Conservation (phyloP, 2,113 vertebrate species). For the Numida meleagris region DNA sequence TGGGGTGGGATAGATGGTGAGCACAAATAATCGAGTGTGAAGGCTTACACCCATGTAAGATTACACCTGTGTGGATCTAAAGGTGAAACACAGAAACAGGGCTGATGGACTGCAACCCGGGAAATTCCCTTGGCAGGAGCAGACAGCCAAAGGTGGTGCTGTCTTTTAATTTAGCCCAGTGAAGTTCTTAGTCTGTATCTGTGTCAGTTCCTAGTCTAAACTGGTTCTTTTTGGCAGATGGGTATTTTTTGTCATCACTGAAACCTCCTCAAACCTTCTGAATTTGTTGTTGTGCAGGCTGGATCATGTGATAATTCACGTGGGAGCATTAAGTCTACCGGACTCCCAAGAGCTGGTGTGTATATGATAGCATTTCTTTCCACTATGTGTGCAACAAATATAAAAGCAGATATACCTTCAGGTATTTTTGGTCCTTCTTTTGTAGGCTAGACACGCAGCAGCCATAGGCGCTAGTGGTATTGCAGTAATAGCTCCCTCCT, state of each 20-base stretch:
- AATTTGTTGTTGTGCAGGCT: slow-evolving; percentile 77
- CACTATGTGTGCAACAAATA: background rate
- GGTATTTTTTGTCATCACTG: background rate
- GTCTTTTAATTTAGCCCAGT: background rate
- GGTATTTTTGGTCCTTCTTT: background rate
- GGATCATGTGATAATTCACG: slow-evolving; percentile 90
- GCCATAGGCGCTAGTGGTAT: slow-evolving; percentile 86
- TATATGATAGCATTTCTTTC: background rate
- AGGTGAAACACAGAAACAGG: background rate
- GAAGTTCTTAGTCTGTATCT: background rate
- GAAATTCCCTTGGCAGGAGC: background rate
- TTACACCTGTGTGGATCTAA: background rate
- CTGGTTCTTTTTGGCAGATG: background rate
- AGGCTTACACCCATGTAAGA: background rate
- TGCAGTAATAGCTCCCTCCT: slow-evolving; percentile 88
- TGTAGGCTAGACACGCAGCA: slow-evolving; percentile 88
- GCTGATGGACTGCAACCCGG: background rate
- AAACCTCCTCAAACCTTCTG: background rate
- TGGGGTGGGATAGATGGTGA: background rate
- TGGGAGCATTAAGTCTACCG: slow-evolving; percentile 90
- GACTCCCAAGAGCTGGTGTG: slow-evolving; percentile 90
- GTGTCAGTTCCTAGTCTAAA: background rate
- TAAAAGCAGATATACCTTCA: background rate
- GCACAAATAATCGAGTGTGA: background rate
- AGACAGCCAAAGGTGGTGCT: background rate